phyloP scores from a whole-genome alignment of 1,140 invertebrate genomes.

The Gyrodactylus salaris region DNA sequence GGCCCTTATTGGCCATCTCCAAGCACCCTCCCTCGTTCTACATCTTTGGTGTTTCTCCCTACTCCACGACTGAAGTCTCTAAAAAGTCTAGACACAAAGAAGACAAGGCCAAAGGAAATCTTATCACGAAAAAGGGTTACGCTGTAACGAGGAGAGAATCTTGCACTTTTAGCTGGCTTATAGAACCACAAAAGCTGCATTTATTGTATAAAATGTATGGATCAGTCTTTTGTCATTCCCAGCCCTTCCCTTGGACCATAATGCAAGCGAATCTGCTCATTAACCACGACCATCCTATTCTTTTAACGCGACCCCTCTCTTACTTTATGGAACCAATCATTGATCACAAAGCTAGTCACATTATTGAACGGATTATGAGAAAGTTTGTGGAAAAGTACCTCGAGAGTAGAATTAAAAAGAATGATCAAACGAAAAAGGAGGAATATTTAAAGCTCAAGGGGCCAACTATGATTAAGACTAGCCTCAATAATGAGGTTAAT shows the following conservation, averaged over 20 bases:
- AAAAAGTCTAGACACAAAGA: background rate
- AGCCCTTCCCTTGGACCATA: background rate
- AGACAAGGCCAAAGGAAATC: background rate
- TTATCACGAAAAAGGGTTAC: background rate
- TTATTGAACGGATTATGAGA: background rate
- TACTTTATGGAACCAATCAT: background rate
- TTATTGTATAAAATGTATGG: background rate
- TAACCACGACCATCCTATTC: background rate
- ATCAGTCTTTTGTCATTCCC: background rate
- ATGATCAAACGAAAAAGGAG: too few species aligned
- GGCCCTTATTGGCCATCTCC: background rate
- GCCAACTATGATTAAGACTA: too few species aligned
- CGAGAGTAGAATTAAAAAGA: background rate
- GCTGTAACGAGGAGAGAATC: background rate
- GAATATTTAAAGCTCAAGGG: too few species aligned
- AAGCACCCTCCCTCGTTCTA: background rate
- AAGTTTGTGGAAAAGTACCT: background rate
- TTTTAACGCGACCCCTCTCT: background rate
- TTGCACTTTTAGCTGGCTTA: background rate
- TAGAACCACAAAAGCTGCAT: background rate
- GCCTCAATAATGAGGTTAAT: too few species aligned
- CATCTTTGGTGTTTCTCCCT: background rate
- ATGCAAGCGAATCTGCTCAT: background rate
- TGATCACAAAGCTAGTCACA: background rate
- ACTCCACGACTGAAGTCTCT: background rate